Base-by-base conservation (phyloP, 1,140 invertebrate species). In the Chrysomallon squamiferum region DNA sequence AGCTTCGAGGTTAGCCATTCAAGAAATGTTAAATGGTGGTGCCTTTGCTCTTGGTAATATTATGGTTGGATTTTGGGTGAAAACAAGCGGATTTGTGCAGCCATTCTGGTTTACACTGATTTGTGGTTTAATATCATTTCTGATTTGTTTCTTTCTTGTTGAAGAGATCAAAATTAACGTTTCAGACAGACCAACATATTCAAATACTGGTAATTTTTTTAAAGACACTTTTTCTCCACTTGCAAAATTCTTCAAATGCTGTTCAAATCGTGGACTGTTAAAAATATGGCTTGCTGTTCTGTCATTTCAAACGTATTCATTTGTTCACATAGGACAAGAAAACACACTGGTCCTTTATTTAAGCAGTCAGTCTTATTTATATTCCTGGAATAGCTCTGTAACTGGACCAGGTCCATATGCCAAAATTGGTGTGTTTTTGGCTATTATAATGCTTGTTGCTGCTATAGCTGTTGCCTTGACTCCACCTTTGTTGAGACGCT, bases 51-150 rank as follows among this genome's bases (percentile, higher is more conserved):
- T 80, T 60, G 80, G 74, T n/a, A 82, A 82, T 69, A 74, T 82
- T 11, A 80, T 82, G 76, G 80, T 79, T 61, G 80, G 80, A 41
- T 80, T 77, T 62, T 82, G 78, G 78, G 79, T 82, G 7, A 75
- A 78, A 59, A 68, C 75, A 35, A 66, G 56, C 61, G 80, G 77
- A 20, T 82, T 78, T 70, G 41, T 71, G 25, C 74, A 77, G 22
- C 80, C 80, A 57, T 80, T 81, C 54, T 81, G 77, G 80, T 82
- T 82, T 63, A 77, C 72, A 30, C 71, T 81, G 18, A 76, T 81
- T 7, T 80, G 72, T 49, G 69, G 75, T 43, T n/a, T 74, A 13
- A 79, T 77, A 27, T 56, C 80, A 15, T 73, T 81, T n/a, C 60
- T 81, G 18, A 72, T 82, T 11, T 79, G 76, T 4, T 77, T 80